Percentiles rank a stretch among this genome's conserved stretches.
These are phyloP conservation scores for Serripes groenlandicus DNA, from an alignment of 2,888 invertebrate species.

Conservation along the genomic window DNA sequence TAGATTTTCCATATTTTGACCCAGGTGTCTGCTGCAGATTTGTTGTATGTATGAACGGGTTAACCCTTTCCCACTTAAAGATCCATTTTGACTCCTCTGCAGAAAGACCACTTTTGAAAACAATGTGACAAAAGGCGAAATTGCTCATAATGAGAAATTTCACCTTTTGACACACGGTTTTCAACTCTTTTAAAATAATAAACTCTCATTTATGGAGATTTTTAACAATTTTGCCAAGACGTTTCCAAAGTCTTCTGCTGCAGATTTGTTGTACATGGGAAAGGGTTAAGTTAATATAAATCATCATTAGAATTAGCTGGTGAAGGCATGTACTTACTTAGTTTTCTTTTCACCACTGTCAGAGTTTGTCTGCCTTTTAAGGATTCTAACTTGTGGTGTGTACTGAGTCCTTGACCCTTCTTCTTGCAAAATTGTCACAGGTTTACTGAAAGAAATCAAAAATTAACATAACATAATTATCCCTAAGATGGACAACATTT, in stretches of 20 bases:
- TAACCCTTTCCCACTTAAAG: not conserved
- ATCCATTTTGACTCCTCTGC: constrained; percentile 8
- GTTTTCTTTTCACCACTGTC: constrained; percentile 1
- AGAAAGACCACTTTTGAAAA: not conserved
- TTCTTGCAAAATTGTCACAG: constrained; percentile 67
- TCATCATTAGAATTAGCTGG: not conserved
- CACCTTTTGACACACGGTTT: not conserved
- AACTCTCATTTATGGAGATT: too few relatives aligned
- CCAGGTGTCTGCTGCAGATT: too few relatives aligned
- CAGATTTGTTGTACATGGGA: too few relatives aligned
- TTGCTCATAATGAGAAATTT: not conserved
- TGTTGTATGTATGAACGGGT: too few relatives aligned
- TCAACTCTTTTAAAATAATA: not conserved
- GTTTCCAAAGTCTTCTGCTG: too few relatives aligned
- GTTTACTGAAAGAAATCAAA: constrained; percentile 12
- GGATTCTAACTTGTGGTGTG: constrained; percentile 79
- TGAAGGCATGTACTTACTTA: constrained; percentile 12
- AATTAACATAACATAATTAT: too few relatives aligned
- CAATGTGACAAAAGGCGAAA: not conserved
- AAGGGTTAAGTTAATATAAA: too few relatives aligned
- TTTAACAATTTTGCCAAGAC: too few relatives aligned
- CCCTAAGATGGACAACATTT: too few relatives aligned
- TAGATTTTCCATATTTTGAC: too few relatives aligned
- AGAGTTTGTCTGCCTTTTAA: constrained; percentile 71
- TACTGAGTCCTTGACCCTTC: constrained; percentile 77